Conservation (phyloP, 1,140 invertebrate species). For the Adoxophyes honmai region DNA sequence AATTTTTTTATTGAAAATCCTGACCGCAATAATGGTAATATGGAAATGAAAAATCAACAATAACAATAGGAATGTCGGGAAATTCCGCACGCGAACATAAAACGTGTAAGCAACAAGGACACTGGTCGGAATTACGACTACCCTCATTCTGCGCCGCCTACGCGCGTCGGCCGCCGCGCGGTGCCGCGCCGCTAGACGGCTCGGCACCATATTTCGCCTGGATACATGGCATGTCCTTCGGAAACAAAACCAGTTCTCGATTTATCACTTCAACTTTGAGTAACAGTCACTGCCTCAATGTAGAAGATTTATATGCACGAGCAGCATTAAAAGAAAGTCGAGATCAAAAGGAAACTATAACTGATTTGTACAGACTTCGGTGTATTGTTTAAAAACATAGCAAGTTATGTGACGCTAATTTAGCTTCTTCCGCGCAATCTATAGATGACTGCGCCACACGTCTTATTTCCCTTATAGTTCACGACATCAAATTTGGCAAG, state of each 20-base stretch:
- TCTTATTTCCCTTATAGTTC: too few relatives aligned
- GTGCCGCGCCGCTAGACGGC: constrained; percentile 53
- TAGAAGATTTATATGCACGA: too few relatives aligned
- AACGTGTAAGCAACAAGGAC: constrained; percentile 5
- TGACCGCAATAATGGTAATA: not conserved
- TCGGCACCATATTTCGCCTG: constrained; percentile 39
- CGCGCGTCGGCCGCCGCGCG: constrained; percentile 41
- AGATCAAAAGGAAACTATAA: too few relatives aligned
- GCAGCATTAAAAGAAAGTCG: too few relatives aligned
- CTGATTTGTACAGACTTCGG: too few relatives aligned
- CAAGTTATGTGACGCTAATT: too few relatives aligned
- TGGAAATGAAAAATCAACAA: constrained; percentile 10
- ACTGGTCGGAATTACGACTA: constrained; percentile 29
- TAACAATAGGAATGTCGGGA: constrained; percentile 11
- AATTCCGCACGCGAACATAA: constrained; percentile 14
- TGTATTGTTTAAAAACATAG: too few relatives aligned
- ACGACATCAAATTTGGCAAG: too few relatives aligned
- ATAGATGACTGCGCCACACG: too few relatives aligned
- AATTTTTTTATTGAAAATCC: constrained; percentile 2
- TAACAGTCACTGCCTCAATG: too few relatives aligned
- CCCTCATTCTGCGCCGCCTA: constrained; percentile 25
- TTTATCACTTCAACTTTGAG: too few relatives aligned
- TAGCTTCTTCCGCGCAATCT: too few relatives aligned
- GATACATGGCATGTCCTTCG: not conserved
- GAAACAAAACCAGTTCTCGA: not conserved